Base-by-base conservation (phyloP, 2,113 vertebrate genomes). In the Takifugu flavidus region DNA sequence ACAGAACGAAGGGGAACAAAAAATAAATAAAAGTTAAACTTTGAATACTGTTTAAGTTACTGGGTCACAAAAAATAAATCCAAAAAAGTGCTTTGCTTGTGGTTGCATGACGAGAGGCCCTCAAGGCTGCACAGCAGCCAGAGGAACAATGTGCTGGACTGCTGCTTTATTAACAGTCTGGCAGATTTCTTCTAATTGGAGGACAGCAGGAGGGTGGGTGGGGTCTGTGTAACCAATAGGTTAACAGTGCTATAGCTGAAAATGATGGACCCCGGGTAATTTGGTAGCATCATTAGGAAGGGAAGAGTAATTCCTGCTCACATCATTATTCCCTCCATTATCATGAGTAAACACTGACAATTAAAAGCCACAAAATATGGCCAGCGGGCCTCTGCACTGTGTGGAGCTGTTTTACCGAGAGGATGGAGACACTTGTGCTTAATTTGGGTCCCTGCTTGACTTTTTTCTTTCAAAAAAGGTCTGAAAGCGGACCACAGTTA, bases 251-350 rank as follows among this genome's bases (percentile, higher is more conserved):
- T 26, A 59, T 44, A 56, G 49, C 47, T 61, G 53, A 67, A 70
- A 83, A 83, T 62, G 58, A 77, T 47, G 62, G 46, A 25, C 61
- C 56, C 20, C 11, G 5, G 6, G 67, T 67, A 79, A 67, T 75
- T 66, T 78, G 71, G 67, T 67, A 31, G 56, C 54, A 73, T 85
- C 78, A 78, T 86, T 88, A 82, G 72, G 75, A 58, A 72, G 57
- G 69, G 66, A 86, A 80, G 55, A 79, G 53, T 58, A 70, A 68
- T 75, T 86, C 65, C 78, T 78, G 74, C 57, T 82, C 66, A 76
- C 57, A 85, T 74, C 73, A 78, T 87, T 85, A 85, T 72, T 56
- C 56, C 81, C 72, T 80, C 78, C 67, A 83, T 79, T 74, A 80
- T 31, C 67, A 68, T 25, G 49, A 39, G 65, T 81, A 86, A 86